A percentile compares a stretch with the other conserved stretches of the same genome.
phyloP scores from a whole-genome alignment of 2,797 vertebrate genomes.

The Eurystomus glaucurus region DNA sequence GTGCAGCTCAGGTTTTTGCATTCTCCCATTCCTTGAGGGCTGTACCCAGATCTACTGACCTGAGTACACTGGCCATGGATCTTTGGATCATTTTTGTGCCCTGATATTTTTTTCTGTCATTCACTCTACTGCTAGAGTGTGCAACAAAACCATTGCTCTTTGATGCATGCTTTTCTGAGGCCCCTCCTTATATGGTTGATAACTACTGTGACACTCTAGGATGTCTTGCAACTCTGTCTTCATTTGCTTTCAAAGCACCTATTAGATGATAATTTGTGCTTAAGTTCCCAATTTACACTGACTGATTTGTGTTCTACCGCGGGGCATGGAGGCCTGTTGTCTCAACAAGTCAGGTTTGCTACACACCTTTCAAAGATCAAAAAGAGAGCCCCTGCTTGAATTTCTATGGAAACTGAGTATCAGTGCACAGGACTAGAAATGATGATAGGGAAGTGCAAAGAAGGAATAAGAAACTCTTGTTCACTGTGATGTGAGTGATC shows the following conservation, averaged over 20 bases:
- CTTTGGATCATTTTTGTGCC: neutral
- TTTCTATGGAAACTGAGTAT: neutral
- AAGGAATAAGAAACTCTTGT: neutral
- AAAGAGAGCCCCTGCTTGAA: neutral
- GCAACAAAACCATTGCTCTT: neutral
- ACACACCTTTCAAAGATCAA: neutral
- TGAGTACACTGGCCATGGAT: neutral
- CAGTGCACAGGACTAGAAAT: neutral
- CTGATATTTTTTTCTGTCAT: neutral
- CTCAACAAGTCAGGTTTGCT: neutral
- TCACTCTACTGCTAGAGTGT: neutral
- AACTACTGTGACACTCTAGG: neutral
- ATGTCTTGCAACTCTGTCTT: slow-evolving; percentile 28
- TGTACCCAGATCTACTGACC: neutral
- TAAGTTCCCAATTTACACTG: slow-evolving; percentile 1
- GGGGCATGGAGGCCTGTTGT: neutral
- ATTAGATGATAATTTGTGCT: slow-evolving; percentile 10
- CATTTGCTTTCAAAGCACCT: slow-evolving; percentile 34
- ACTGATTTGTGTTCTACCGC: neutral
- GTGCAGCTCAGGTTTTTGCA: neutral
- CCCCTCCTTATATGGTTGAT: neutral
- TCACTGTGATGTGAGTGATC: neutral
- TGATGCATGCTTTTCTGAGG: neutral
- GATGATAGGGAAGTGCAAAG: neutral
- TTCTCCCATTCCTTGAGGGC: neutral